These are phyloP conservation scores for Meloidogyne floridensis DNA, from an alignment of 1,140 invertebrate genomes.

Conservation along the genomic window DNA sequence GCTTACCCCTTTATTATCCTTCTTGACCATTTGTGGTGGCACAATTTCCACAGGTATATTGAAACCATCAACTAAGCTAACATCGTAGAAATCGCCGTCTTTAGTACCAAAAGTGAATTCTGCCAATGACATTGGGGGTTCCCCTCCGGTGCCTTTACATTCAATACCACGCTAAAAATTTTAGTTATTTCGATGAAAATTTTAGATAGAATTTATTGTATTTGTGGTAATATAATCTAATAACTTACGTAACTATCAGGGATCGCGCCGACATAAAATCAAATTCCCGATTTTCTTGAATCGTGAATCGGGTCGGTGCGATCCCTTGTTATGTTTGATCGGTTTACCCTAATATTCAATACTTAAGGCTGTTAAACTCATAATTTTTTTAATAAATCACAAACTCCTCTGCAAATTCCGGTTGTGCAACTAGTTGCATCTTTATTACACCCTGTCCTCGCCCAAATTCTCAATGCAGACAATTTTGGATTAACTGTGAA, in stretches of 20 bases:
- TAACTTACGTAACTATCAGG: too few relatives aligned
- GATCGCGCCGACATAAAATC: too few relatives aligned
- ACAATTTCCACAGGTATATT: not conserved
- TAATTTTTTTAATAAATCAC: not conserved
- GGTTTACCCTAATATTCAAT: too few relatives aligned
- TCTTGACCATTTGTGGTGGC: not conserved
- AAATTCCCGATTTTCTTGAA: too few relatives aligned
- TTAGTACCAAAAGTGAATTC: constrained; percentile 9
- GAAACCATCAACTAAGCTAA: constrained; percentile 5
- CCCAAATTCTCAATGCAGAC: not conserved
- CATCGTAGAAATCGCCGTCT: not conserved
- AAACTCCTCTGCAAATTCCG: not conserved
- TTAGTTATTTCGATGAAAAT: not conserved
- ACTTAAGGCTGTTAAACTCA: too few relatives aligned
- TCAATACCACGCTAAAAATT: not conserved
- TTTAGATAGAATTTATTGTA: too few relatives aligned
- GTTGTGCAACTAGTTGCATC: not conserved
- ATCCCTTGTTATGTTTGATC: too few relatives aligned
- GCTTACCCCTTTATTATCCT: not conserved
- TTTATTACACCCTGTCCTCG: not conserved
- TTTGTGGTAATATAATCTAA: too few relatives aligned
- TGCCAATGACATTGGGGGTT: not conserved
- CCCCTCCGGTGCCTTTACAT: not conserved
- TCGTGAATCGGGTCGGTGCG: too few relatives aligned
- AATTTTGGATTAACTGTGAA: not conserved